Evolutionary conservation across 2,797 vertebrate genomes (phyloP), one percentile per base, ranked within the genome.

Genomic region (Pseudomugil tenellus): DNA sequence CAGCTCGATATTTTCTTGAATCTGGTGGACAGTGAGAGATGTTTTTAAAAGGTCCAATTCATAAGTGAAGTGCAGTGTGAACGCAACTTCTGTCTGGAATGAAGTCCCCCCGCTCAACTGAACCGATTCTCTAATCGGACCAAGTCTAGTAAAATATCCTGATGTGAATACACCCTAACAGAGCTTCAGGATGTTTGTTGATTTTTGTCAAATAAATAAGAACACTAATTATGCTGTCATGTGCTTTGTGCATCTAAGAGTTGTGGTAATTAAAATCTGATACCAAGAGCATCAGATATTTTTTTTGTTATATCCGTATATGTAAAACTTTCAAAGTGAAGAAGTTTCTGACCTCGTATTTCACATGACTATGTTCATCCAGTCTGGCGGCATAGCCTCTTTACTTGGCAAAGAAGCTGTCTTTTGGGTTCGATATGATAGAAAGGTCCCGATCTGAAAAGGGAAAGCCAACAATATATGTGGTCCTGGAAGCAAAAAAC

Each of bases 401-500:
- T 3, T 3, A 37, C 35, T 13, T 14, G 35, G 12, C 35, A 17
- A 52, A 58, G 66, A 58, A 52, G 23, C 1, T 11, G 6, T 12
- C 11, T 63, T 57, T 53, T 29, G 58, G 31, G 6, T 62, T 52
- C 19, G 0, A 37, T 58, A 41, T 31, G 35, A 14, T 4, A 8
- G 3, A 6, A 1, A 63, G 31, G 1, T 58, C 37, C 55, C 8
- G n/a, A n/a, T 29, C 10, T 19, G n/a, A 37, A 17, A n/a, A 46
- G 3, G 56, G 51, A 58, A 55, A 49, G 54, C 13, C 12, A n/a
- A 16, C 10, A 17, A 25, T 17, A 6, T 25, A 23, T 49, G 9
- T 28, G 26, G 35, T 58, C 12, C 37, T 63, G 25, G 25, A 66
- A 54, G 55, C 26, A 23, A 29, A 51, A 59, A 67, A 25, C 55